Base-by-base conservation (phyloP, 1,140 invertebrate species). In the Drosophila lacteicornis region DNA sequence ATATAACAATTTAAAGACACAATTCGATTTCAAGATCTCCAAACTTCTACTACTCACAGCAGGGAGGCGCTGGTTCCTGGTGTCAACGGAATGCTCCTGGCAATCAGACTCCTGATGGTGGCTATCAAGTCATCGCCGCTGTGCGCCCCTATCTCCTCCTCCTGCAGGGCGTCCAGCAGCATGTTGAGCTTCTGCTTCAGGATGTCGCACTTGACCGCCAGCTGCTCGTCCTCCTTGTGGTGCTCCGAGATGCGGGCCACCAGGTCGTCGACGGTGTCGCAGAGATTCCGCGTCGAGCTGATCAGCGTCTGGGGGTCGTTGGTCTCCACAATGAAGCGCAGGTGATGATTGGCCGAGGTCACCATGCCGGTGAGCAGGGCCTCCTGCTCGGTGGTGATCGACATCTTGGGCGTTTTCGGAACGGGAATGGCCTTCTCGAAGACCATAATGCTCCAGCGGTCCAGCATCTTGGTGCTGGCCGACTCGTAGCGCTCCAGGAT, bases 381-480 rank as follows among this genome's bases (percentile, higher is more conserved):
- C 22, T 95, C 94, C 13, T 93, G 91, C 76, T 94, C 94, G 11
- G 88, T 93, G 67, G 94, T 95, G 56, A 94, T 91, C 22, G 94
- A 94, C 84, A 94, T 93, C 90, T 94, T 95, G 15, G 94, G 93
- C 56, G 91, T 86, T 27, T 94, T 93, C 6, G 91, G 91, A 61
- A 95, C 93, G 8, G 95, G 94, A 79, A 97, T 94, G 45, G 95
- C 95, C 36, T 96, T 94, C 92, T 97, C 96, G 85, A 97, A 98
- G 3, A 97, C 97, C 97, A 98, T 97, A 87, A 98, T 97, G 86
- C 97, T 97, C 97, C 97, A 98, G 75, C 98, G 96, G 93, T 99
- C 98, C 33, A 99, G 94, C 96, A 99, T 98, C 94, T 99, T 99
- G 45, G 98, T 98, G 75, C 98, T 96, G 9, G 98, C 98, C 80